Evolutionary conservation across 2,888 invertebrate species (phyloP), one percentile per base, ranked within the genome.

Genomic region (Tetragnatha montana): DNA sequence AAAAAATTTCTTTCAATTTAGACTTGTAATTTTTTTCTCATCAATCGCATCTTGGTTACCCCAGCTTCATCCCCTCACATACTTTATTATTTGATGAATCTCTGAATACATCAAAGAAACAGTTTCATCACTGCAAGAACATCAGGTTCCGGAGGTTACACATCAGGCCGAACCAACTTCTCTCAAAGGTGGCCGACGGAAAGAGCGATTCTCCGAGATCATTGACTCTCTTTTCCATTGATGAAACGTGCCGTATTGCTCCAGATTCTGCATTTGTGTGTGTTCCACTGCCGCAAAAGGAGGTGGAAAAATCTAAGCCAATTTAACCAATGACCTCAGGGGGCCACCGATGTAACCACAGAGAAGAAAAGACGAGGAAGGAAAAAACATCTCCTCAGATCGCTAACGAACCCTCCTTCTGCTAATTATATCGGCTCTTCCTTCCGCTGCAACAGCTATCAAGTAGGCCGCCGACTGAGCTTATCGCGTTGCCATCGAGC

Each of bases 381-480:
- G 49, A 68, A 81, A 87, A 84, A 74, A 60, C 49, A 19, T 35
- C 73, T n/a, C 60, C 73, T n/a, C 60, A 50, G 49, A 76, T 85
- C 71, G 81, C 81, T 89, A 89, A 89, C 78, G 89, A 89, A 89
- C 89, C 85, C 81, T 19, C 19, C 12, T 70, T 85, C 75, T 81
- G 81, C 81, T 88, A 83, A 85, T 89, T 89, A 85, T 85, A 85
- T 85, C 76, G 74, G 82, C 47, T 76, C 70, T 76, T 78, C 89
- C 89, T 89, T 84, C 88, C 88, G 84, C 81, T 81, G 81, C 85
- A 81, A 85, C 35, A 35, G 4, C 35, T 35, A 35, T 89, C 81
- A 89, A 85, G 76, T 85, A 73, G 89, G 75, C 89, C 89, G 85
- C 89, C 89, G 75, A 81, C 89, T 81, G 70, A n/a, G 75, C 81